Evolutionary conservation across 2,113 vertebrate genomes (phyloP).

Genomic region (Lepisosteus oculatus): DNA sequence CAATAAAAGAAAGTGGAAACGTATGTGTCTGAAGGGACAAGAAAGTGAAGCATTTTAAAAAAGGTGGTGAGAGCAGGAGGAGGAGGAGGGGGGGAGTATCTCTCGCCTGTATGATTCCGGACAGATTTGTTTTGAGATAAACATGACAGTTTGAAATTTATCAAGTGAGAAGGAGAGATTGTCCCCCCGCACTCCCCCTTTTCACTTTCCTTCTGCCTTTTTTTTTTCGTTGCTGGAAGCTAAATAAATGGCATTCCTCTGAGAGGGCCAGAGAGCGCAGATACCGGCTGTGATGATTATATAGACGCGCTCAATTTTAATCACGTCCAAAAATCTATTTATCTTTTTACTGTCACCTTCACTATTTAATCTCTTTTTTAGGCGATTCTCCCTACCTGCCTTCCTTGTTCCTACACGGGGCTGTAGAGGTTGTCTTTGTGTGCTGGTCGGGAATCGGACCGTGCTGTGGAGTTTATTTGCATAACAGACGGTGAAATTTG

Average conservation of each 20-base stretch:
- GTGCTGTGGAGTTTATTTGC: conserved; percentile 9
- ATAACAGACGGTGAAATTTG: conserved; percentile 25
- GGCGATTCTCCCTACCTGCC: conserved; percentile 1
- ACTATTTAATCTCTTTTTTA: conserved; percentile 10
- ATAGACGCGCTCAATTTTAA: conserved; percentile 11
- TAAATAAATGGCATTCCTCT: conserved; percentile 15
- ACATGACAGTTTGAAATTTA: conserved; percentile 30
- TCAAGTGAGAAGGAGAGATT: conserved; percentile 23
- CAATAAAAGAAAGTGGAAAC: background rate
- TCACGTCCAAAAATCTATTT: conserved; percentile 18
- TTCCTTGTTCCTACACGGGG: background rate
- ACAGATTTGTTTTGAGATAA: conserved; percentile 29
- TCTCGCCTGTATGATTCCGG: conserved; percentile 3
- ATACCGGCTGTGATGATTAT: conserved; percentile 7
- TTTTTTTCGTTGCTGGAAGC: conserved; percentile 1
- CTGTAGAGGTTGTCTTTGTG: conserved; percentile 4
- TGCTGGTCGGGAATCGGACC: background rate
- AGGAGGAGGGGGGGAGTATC: background rate
- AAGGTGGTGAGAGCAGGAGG: conserved; percentile 1
- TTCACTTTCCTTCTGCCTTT: background rate
- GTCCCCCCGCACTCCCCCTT: background rate
- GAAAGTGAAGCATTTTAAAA: background rate
- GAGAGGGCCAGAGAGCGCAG: background rate
- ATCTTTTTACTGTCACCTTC: conserved; percentile 9
- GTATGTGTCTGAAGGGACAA: background rate